Evolutionary conservation across 2,797 vertebrate species (phyloP).

Genomic region (Ciconia nigra): DNA sequence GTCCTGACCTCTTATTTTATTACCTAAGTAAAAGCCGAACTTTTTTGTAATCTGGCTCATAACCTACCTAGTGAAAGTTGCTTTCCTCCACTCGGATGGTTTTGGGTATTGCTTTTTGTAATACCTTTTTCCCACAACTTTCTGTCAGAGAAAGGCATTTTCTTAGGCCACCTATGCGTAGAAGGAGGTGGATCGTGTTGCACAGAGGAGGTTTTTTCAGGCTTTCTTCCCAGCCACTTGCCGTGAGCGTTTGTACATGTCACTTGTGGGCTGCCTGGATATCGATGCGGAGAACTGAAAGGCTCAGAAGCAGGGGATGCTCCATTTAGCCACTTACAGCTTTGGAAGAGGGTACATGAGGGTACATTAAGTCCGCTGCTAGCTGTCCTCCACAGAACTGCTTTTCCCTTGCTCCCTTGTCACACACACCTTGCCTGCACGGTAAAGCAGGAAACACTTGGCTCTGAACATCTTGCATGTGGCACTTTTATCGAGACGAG

Average conservation of each 20-base stretch:
- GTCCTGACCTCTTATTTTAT: background rate
- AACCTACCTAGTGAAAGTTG: background rate
- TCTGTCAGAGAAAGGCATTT: background rate
- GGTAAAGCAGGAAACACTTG: background rate
- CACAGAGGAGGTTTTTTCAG: background rate
- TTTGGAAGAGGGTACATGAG: background rate
- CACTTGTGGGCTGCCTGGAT: background rate
- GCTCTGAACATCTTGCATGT: fast-evolving
- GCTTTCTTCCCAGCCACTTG: background rate
- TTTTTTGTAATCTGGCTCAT: background rate
- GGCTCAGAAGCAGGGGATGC: background rate
- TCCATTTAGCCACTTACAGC: background rate
- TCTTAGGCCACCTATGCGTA: background rate
- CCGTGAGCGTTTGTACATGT: background rate
- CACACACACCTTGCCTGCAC: fast-evolving
- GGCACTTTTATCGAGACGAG: fast-evolving
- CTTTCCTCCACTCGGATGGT: background rate
- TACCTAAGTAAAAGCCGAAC: background rate
- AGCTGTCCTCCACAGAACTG: background rate
- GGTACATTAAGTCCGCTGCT: background rate
- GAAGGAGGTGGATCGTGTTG: background rate
- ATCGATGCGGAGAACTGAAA: background rate
- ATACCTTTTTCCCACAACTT: background rate
- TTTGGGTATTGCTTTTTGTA: background rate
- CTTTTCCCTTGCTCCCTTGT: background rate